phyloP scores from a whole-genome alignment of 1,140 invertebrate species.

The Hyles euphorbiae region DNA sequence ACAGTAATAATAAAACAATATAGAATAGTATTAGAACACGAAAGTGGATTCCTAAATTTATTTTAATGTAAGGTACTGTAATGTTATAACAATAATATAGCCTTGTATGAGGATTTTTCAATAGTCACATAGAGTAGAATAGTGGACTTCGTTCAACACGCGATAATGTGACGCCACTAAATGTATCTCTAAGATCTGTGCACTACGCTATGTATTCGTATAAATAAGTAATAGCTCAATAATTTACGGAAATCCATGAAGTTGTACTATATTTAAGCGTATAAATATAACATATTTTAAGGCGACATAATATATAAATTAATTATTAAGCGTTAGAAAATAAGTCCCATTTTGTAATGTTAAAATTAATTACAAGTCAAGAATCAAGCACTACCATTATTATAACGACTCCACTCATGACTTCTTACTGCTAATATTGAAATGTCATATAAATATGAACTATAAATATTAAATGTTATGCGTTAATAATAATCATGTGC shows the following conservation, averaged over 20 bases:
- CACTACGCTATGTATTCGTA: slow-evolving; percentile 50
- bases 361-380: slow-evolving; percentile 39
- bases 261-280: slow-evolving; percentile 53
- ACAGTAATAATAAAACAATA: slow-evolving; percentile 57
- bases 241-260: slow-evolving; percentile 53
- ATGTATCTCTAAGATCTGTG: slow-evolving; percentile 40
- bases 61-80: slow-evolving; percentile 56
- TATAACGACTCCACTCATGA: slow-evolving; percentile 70
- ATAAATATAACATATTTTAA: slow-evolving; percentile 39
- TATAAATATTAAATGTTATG: slow-evolving; percentile 78
- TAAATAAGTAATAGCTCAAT: slow-evolving; percentile 56
- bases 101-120: slow-evolving; percentile 42
- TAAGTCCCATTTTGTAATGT: slow-evolving; percentile 73
- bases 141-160: slow-evolving; percentile 16
- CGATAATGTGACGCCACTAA: slow-evolving; percentile 36
- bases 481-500: slow-evolving; percentile 69
- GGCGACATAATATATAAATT: slow-evolving; percentile 48
- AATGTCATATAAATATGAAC: slow-evolving; percentile 76
- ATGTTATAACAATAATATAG: slow-evolving; percentile 54
- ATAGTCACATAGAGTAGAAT: slow-evolving; percentile 38
- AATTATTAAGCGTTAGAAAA: slow-evolving; percentile 32
- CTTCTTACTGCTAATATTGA: slow-evolving; percentile 74
- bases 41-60: slow-evolving; percentile 60
- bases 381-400: slow-evolving; percentile 63
- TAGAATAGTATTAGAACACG: slow-evolving; percentile 42